Conservation (phyloP, 2,888 invertebrate species). For the Campopleginae sp. region DNA sequence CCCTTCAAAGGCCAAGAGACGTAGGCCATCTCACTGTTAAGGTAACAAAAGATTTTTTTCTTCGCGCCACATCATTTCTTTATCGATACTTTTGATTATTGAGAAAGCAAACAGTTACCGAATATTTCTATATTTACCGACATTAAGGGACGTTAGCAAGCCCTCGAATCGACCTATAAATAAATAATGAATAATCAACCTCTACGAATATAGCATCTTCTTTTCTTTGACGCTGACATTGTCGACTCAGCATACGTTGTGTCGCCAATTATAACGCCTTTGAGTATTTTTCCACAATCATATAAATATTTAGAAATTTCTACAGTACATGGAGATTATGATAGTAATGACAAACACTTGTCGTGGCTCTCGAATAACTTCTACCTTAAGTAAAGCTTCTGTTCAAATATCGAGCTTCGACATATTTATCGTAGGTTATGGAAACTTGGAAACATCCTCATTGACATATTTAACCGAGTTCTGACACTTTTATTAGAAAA, state of each 20-base stretch:
- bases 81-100: not conserved
- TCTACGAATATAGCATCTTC: not conserved
- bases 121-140: not conserved
- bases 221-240: not conserved
- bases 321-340: not conserved
- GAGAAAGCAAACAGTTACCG: not conserved
- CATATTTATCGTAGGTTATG: not conserved
- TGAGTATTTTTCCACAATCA: not conserved
- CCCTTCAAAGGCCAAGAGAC: constrained; percentile 91
- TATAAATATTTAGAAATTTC: not conserved
- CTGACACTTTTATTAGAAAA: not conserved
- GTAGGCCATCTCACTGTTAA: constrained; percentile 98
- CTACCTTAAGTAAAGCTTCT: not conserved
- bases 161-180: not conserved
- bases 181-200: not conserved
- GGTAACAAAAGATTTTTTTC: constrained; percentile 86
- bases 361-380: not conserved
- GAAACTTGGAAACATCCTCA: not conserved
- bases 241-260: not conserved
- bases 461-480: not conserved
- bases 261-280: not conserved
- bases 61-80: not conserved
- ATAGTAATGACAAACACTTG: not conserved
- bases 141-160: not conserved
- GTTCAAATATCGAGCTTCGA: not conserved